These are phyloP conservation scores for Buphagus erythrorhynchus DNA, from an alignment of 2,797 vertebrate species.

Conservation along the genomic window DNA sequence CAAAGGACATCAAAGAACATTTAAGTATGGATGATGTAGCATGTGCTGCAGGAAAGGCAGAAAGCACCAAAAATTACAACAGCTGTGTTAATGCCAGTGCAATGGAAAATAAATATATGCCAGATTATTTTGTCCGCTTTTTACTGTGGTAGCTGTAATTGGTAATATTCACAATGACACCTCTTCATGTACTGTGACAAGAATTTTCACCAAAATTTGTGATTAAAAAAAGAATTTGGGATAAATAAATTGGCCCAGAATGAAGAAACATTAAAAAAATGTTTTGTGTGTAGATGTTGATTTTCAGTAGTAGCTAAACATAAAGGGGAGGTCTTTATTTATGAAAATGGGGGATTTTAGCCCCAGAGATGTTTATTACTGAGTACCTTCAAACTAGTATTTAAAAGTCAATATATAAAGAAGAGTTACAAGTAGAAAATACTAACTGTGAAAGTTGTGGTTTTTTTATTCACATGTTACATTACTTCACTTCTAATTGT, in stretches of 20 bases:
- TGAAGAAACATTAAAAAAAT: background rate
- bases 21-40: background rate
- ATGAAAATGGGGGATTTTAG: background rate
- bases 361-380: background rate
- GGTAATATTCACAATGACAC: background rate
- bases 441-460: background rate
- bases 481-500: background rate
- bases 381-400: background rate
- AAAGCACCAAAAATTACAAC: background rate
- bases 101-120: background rate
- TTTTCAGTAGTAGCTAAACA: background rate
- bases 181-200: background rate
- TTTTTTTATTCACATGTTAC: background rate
- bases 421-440: background rate
- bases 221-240: background rate
- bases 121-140: background rate
- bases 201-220: background rate
- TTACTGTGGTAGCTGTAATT: background rate
- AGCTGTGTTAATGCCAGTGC: background rate
- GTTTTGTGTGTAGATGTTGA: background rate
- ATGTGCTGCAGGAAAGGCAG: background rate
- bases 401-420: background rate
- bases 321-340: background rate
- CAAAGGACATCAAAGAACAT: background rate
- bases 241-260: background rate